Evolutionary conservation across 2,797 vertebrate species (phyloP).

Genomic region (Rhodeus uyekii): DNA sequence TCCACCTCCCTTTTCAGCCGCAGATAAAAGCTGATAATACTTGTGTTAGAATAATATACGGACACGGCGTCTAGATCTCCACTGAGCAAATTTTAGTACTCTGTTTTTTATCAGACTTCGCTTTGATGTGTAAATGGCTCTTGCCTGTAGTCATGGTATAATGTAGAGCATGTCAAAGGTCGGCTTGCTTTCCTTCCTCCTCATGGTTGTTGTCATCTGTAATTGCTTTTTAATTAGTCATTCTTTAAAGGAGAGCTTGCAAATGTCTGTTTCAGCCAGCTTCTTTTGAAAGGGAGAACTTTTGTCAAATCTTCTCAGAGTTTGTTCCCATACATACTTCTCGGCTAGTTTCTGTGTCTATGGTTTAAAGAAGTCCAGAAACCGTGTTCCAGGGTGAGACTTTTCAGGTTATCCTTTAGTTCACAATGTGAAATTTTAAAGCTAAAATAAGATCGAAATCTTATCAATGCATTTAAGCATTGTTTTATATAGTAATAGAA

Average conservation of each 20-base stretch:
- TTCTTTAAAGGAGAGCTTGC: constrained; percentile 29
- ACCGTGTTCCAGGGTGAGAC: not conserved
- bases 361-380: constrained; percentile 26
- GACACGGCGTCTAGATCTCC: not conserved
- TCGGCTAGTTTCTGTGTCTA: constrained; percentile 29
- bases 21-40: constrained; percentile 33
- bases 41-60: constrained; percentile 20
- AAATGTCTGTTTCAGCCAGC: constrained; percentile 24
- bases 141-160: constrained; percentile 37
- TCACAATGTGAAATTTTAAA: not conserved
- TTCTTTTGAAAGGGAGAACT: constrained; percentile 12
- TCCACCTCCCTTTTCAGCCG: not conserved
- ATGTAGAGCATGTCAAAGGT: constrained; percentile 36
- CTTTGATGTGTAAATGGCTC: constrained; percentile 45
- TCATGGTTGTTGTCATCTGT: constrained; percentile 38
- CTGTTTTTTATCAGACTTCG: constrained; percentile 22
- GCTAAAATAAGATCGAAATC: not conserved
- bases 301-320: constrained; percentile 8
- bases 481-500: no score
- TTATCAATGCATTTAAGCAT: not conserved
- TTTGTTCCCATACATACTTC: constrained; percentile 35
- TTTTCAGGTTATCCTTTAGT: not conserved
- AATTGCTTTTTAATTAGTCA: constrained; percentile 44
- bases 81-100: constrained; percentile 17
- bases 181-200: constrained; percentile 38